Percentiles rank a stretch among this genome's conserved stretches.
Evolutionary conservation across 2,888 invertebrate genomes (phyloP).

Genomic region (Ceraclea dissimilis): DNA sequence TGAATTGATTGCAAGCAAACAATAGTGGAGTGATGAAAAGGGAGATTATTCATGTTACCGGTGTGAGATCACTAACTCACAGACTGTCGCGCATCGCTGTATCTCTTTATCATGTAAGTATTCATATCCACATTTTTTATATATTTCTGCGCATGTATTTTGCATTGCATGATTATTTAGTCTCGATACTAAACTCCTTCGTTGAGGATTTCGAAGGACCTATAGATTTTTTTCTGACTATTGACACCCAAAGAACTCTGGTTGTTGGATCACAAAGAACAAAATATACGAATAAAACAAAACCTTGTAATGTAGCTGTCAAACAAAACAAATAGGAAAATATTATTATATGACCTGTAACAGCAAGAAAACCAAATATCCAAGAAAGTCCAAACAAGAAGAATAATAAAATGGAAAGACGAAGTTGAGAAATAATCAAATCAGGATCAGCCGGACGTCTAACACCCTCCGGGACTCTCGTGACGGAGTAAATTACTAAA

Average conservation of each 20-base stretch:
- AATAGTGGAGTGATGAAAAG: neutral
- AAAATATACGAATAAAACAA: constrained; percentile 55
- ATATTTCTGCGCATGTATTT: neutral
- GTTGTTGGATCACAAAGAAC: constrained; percentile 49
- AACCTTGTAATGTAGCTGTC: constrained; percentile 55
- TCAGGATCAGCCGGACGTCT: constrained; percentile 39
- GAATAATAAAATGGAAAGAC: constrained; percentile 51
- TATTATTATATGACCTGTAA: constrained; percentile 39
- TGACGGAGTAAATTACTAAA: constrained; percentile 47
- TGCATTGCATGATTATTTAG: neutral
- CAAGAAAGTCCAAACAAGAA: constrained; percentile 55
- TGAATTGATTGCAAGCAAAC: neutral
- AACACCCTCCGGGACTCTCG: constrained; percentile 44
- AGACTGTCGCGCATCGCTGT: constrained; percentile 10
- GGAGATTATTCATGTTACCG: neutral
- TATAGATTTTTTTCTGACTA: constrained; percentile 31
- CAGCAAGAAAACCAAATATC: constrained; percentile 53
- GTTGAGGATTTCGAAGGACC: constrained; percentile 6
- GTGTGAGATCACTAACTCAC: constrained; percentile 6
- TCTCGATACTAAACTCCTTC: constrained; percentile 9
- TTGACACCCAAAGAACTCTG: constrained; percentile 45
- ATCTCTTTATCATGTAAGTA: constrained; percentile 8
- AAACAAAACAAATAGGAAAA: constrained; percentile 57
- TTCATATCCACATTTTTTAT: neutral
- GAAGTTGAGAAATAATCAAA: constrained; percentile 44